A percentile compares a stretch with the other conserved stretches of the same genome.
These are phyloP conservation scores for Synanthedon vespiformis DNA, from an alignment of 2,888 invertebrate species.

Conservation along the genomic window DNA sequence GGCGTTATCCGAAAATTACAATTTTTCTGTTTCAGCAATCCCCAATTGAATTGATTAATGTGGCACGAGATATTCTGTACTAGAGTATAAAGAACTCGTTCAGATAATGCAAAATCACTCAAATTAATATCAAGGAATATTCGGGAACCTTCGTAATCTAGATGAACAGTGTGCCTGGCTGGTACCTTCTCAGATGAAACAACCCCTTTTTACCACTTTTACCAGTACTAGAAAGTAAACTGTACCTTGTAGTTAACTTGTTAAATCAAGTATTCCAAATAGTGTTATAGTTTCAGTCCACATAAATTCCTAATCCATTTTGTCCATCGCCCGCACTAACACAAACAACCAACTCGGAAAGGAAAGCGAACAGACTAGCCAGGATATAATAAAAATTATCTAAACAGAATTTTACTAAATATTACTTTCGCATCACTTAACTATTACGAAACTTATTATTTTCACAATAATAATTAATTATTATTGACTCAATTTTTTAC, in stretches of 20 bases:
- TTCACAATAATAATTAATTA: neutral
- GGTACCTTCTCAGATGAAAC: slow-evolving; percentile 28
- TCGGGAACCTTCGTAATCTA: slow-evolving; percentile 44
- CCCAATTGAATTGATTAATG: slow-evolving; percentile 27
- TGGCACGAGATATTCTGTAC: slow-evolving; percentile 19
- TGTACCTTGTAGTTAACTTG: neutral
- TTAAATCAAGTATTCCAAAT: neutral
- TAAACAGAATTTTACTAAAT: slow-evolving; percentile 4
- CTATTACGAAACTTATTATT: neutral
- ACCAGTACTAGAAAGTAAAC: neutral
- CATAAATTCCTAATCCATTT: slow-evolving; percentile 26
- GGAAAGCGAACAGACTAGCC: slow-evolving; percentile 33
- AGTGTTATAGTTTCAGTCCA: neutral
- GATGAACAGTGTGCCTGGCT: slow-evolving; percentile 37
- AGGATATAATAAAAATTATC: slow-evolving; percentile 3
- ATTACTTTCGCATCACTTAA: neutral
- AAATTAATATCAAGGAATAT: slow-evolving; percentile 21
- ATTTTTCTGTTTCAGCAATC: slow-evolving; percentile 38
- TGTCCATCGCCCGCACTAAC: slow-evolving; percentile 52
- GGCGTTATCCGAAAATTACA: slow-evolving; percentile 61
- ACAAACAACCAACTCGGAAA: slow-evolving; percentile 40
- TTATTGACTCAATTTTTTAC: slow-evolving; percentile 3
- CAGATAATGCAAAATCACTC: slow-evolving; percentile 25
- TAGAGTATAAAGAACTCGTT: slow-evolving; percentile 25
- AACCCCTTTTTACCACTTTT: slow-evolving; percentile 48